These are phyloP conservation scores for Hyperoplus lanceolatus DNA, from an alignment of 2,797 vertebrate genomes.

Conservation along the genomic window DNA sequence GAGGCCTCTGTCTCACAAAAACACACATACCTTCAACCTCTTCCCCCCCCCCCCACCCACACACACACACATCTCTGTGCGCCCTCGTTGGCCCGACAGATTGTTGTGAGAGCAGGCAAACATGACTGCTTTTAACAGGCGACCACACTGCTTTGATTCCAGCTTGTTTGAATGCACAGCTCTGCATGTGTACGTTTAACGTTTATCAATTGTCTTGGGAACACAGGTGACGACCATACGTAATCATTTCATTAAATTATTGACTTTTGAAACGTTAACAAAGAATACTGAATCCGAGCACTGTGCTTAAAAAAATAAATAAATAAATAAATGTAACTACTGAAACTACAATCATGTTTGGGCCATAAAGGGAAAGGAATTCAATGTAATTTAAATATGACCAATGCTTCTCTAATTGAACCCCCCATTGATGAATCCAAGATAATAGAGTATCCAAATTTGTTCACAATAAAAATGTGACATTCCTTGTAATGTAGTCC, in stretches of 20 bases:
- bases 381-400: too few relatives aligned
- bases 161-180: constrained; percentile 37
- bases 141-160: constrained; percentile 51
- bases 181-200: constrained; percentile 30
- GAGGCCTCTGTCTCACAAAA: constrained; percentile 42
- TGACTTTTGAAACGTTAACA: neutral
- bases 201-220: neutral
- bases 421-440: too few relatives aligned
- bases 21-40: constrained; percentile 60
- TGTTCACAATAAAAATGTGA: too few relatives aligned
- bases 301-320: too few relatives aligned
- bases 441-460: too few relatives aligned
- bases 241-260: neutral
- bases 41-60: constrained; percentile 15
- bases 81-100: constrained; percentile 65
- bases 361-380: too few relatives aligned
- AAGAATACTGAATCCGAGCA: neutral
- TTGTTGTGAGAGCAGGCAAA: constrained; percentile 59
- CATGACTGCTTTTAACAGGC: constrained; percentile 40
- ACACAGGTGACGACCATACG: neutral
- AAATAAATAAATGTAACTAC: too few relatives aligned
- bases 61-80: constrained; percentile 21
- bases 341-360: too few relatives aligned
- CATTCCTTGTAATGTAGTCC: too few relatives aligned
- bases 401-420: too few relatives aligned